A percentile compares a stretch with the other conserved stretches of the same genome.
Conservation (phyloP, 2,888 invertebrate genomes). For the Ceramica pisi region DNA sequence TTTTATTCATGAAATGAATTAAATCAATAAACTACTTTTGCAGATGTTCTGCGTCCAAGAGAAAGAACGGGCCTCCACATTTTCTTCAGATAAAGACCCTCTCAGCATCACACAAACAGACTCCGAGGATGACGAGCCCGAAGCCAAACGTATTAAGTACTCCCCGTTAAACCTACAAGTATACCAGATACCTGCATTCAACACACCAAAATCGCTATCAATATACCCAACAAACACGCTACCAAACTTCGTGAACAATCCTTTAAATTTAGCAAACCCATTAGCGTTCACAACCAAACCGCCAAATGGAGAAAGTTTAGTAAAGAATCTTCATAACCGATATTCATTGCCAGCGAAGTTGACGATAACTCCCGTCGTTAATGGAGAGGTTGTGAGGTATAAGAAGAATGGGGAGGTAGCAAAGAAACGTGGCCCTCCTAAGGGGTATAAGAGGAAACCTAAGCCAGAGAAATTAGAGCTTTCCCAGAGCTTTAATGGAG, state of each 20-base stretch:
- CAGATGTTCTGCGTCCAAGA: slow-evolving; percentile 89
- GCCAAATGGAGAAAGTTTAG: slow-evolving; percentile 77
- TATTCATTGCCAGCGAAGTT: slow-evolving; percentile 84
- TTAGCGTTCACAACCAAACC: slow-evolving; percentile 77
- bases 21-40: slow-evolving; percentile 25
- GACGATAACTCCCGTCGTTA: slow-evolving; percentile 82
- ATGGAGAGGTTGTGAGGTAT: slow-evolving; percentile 82
- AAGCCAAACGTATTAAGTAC: slow-evolving; percentile 80
- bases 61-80: slow-evolving; percentile 73
- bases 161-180: slow-evolving; percentile 85
- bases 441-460: slow-evolving; percentile 87
- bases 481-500: slow-evolving; percentile 79
- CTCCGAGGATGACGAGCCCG: slow-evolving; percentile 85
- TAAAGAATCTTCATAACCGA: slow-evolving; percentile 81
- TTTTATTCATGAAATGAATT: background rate
- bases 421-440: slow-evolving; percentile 86
- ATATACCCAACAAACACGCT: slow-evolving; percentile 80
- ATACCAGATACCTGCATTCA: slow-evolving; percentile 85
- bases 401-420: slow-evolving; percentile 88
- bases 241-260: slow-evolving; percentile 87
- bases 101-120: slow-evolving; percentile 78
- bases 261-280: slow-evolving; percentile 84
- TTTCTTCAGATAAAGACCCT: slow-evolving; percentile 76
- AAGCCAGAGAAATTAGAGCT: slow-evolving; percentile 81
- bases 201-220: slow-evolving; percentile 80